phyloP scores from a whole-genome alignment of 2,888 invertebrate genomes.

The Spisula subtruncata region DNA sequence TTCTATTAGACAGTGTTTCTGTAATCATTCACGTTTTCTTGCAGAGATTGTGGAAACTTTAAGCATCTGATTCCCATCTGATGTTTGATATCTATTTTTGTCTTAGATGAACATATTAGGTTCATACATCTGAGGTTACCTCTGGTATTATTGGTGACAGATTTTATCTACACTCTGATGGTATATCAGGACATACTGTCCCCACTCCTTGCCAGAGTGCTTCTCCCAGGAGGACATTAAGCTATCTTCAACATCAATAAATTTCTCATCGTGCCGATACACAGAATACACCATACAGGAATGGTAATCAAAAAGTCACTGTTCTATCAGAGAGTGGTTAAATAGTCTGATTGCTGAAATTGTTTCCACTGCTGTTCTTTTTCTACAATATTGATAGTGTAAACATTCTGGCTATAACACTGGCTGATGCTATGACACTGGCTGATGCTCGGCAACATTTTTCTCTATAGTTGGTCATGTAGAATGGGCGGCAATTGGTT shows the following conservation, averaged over 20 bases:
- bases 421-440: neutral
- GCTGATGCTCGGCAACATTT: neutral
- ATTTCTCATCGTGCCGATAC: neutral
- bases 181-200: neutral
- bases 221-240: neutral
- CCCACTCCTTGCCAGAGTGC: neutral
- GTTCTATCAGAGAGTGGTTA: neutral
- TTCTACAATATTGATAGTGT: neutral
- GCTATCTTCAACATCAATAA: neutral
- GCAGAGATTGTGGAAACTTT: neutral
- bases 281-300: neutral
- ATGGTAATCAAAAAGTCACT: neutral
- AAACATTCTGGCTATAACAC: neutral
- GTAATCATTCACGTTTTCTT: neutral
- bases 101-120: neutral
- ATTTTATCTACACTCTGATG: neutral
- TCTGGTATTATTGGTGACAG: neutral
- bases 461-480: conserved; percentile 11
- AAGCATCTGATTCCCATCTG: neutral
- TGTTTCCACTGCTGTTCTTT: neutral
- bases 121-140: neutral
- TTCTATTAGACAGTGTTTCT: neutral
- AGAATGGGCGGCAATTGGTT: neutral
- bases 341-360: conserved; percentile 13
- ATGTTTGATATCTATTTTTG: too few relatives aligned